Evolutionary conservation across 2,797 vertebrate species (phyloP).

Genomic region (Myotis vivesi): DNA sequence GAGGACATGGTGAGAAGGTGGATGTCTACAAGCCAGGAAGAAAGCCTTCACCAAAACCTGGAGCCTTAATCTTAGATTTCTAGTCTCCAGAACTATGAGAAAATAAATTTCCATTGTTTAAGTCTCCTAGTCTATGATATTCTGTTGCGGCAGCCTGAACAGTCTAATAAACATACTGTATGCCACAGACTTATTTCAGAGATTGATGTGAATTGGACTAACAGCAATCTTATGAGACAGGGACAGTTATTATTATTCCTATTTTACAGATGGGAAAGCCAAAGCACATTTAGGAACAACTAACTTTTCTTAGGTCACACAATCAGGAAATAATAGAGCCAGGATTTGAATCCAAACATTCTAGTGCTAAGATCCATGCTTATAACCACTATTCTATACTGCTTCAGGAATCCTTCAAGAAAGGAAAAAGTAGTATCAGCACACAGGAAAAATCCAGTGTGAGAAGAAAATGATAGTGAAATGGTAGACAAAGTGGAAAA

Average conservation of each 20-base stretch:
- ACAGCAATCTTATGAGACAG: background rate
- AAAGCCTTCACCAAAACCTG: background rate
- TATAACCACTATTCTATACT: background rate
- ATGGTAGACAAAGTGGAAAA: conserved; percentile 4
- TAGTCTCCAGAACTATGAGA: background rate
- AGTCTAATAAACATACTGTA: background rate
- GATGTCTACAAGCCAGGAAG: background rate
- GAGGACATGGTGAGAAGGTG: background rate
- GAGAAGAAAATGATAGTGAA: conserved; percentile 5
- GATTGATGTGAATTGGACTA: background rate
- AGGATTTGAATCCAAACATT: background rate
- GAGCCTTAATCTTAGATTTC: background rate
- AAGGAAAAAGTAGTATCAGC: background rate
- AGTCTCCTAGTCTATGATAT: background rate
- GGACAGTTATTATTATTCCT: background rate
- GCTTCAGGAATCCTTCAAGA: background rate
- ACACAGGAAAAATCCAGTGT: background rate
- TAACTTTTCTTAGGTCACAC: background rate
- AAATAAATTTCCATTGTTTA: background rate
- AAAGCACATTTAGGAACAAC: background rate
- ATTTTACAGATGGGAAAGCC: background rate
- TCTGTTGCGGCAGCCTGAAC: background rate
- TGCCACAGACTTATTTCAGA: background rate
- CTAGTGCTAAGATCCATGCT: background rate
- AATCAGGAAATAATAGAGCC: background rate